Evolutionary conservation across 1,140 invertebrate species (phyloP), one percentile per base, ranked within the genome.

Genomic region (Lucilia cuprina): DNA sequence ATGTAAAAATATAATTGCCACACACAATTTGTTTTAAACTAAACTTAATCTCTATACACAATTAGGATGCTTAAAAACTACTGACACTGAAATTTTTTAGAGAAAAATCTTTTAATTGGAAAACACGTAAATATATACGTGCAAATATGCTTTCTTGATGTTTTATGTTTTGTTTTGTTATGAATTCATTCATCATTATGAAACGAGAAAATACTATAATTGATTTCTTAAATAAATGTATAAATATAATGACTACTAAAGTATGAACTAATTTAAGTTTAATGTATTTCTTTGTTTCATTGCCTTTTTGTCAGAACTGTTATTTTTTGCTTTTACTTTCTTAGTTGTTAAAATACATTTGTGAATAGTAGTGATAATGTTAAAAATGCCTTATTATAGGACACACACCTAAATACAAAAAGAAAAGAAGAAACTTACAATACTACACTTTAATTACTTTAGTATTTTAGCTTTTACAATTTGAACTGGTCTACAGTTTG

Each of bases 31-130:
- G n/a, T 25, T 14, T 80, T 70, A 50, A 80, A 41, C 34, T 49
- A 80, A 80, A 80, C 77, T 80, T 80, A 80, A 80, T 3, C 17
- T n/a, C 35, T 80, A 80, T 78, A 50, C 47, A 49, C 47, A 47
- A 19, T 80, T 47, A 80, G 77, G 21, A 12, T 34, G n/a, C 77
- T 80, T 80, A 80, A 80, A 80, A 80, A 49, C 77, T 80, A 80
- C 77, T 50, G 77, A 50, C 41, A 50, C 41, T 50, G 19, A 49
- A 19, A 80, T 21, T 50, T 25, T 0, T 70, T 70, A 21, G n/a
- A 21, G 10, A 60, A 70, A 70, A 55, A 49, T 49, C 13, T 70
- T n/a, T 70, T 70, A 70, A 10, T 70, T 21, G 65, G n/a, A 21
- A 70, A 21, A 70, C 65, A 70, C 65, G 65, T 70, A 70, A 70